Evolutionary conservation across 2,888 invertebrate genomes (phyloP), one percentile per base, ranked within the genome.

Genomic region (Oxytorus armatus): DNA sequence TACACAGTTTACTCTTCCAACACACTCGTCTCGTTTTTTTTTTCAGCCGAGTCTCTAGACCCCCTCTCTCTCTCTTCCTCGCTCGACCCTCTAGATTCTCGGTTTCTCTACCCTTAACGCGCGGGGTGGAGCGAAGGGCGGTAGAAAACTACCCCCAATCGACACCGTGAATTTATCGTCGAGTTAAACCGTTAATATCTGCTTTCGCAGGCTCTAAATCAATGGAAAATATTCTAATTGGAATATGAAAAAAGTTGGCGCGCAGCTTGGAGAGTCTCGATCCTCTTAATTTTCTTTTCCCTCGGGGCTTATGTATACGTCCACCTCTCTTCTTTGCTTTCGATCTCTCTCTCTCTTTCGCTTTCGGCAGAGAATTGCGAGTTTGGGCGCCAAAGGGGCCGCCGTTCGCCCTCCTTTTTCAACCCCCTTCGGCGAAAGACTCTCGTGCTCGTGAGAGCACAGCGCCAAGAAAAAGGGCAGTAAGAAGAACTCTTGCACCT

Each of bases 161-260:
- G 91, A 88, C 90, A 87, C 87, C 78, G 86, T 83, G 84, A 90
- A 92, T 92, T 91, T 92, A 91, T 91, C 86, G 90, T 81, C 84
- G 85, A 86, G 88, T 88, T 88, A 88, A 89, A 88, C 88, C 90
- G 91, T 91, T 92, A 91, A 91, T 91, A 90, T 89, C 89, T 88
- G 89, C 90, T 86, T 86, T 86, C 86, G 86, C 84, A 82, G 86
- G 88, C 88, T 85, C 87, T 91, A 92, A 92, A 92, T 92, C 91
- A 92, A 90, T 90, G 90, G 86, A 87, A 91, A 91, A 91, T 91
- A 90, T 91, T 89, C 91, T 91, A 91, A 91, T 92, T 92, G 91
- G 91, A 90, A 91, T 90, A 91, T 91, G 91, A 91, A 91, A 92
- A 92, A 91, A 91, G 91, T 91, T 91, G 89, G 90, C 89, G 84